phyloP scores from a whole-genome alignment of 2,888 invertebrate species.

The Notocelia uddmanniana region DNA sequence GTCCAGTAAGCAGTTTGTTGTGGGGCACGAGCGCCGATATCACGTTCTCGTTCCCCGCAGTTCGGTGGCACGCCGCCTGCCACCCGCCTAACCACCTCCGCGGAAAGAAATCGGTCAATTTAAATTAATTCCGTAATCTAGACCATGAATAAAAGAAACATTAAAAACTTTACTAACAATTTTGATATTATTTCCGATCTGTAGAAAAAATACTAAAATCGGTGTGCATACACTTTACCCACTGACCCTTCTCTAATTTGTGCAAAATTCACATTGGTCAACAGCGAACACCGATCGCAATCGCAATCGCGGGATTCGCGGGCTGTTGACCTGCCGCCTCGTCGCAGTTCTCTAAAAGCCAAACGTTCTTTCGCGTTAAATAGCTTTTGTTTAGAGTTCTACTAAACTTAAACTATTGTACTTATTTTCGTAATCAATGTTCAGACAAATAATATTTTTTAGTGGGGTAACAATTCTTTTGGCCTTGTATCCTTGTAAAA shows the following conservation, averaged over 20 bases:
- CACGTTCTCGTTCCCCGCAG: conserved; percentile 79
- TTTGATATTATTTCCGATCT: background rate
- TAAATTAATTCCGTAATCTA: conserved; percentile 56
- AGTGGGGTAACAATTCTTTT: conserved; percentile 74
- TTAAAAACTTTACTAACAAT: background rate
- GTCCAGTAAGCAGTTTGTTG: conserved; percentile 85
- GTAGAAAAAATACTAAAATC: conserved; percentile 17
- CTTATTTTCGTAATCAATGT: conserved; percentile 44
- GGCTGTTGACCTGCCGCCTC: conserved; percentile 81
- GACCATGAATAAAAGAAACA: background rate
- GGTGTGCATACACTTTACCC: conserved; percentile 34
- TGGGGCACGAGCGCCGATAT: conserved; percentile 84
- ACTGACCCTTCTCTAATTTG: conserved; percentile 49
- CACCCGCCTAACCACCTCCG: conserved; percentile 76
- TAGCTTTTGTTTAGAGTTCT: conserved; percentile 55
- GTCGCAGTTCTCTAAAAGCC: conserved; percentile 65
- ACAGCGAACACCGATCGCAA: conserved; percentile 70
- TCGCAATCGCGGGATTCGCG: conserved; percentile 55
- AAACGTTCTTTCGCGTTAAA: conserved; percentile 61
- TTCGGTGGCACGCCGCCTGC: conserved; percentile 76
- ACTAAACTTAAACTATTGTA: conserved; percentile 33
- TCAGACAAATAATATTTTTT: conserved; percentile 59
- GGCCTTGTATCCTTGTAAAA: conserved; percentile 85
- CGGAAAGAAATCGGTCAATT: conserved; percentile 81
- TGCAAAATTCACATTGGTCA: conserved; percentile 72